These are phyloP conservation scores for Scelioninae gen. 2 DNA, from an alignment of 2,888 invertebrate genomes.

Conservation along the genomic window DNA sequence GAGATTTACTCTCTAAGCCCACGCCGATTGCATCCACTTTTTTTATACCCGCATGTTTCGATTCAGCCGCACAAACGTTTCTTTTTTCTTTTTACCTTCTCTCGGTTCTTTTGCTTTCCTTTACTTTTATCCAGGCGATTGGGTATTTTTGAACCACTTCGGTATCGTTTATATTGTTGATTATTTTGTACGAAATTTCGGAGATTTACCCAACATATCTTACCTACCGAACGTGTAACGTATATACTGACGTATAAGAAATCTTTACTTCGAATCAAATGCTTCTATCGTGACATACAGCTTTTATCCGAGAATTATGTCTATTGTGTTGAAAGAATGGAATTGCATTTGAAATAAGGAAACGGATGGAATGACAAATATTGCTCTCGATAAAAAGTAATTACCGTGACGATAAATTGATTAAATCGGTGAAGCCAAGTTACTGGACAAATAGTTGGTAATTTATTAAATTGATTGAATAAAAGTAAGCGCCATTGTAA, in stretches of 20 bases:
- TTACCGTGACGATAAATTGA: too few relatives aligned
- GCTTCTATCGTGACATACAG: not conserved
- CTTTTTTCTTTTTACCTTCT: slow-evolving; percentile 21
- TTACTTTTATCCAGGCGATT: slow-evolving; percentile 40
- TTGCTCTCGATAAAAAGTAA: too few relatives aligned
- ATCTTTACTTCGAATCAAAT: slow-evolving; percentile 8
- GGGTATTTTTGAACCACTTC: slow-evolving; percentile 42
- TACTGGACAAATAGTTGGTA: too few relatives aligned
- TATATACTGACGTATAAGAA: not conserved
- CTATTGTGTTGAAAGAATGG: not conserved
- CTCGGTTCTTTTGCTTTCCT: slow-evolving; percentile 15
- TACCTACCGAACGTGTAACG: slow-evolving; percentile 8
- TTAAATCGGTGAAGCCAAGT: too few relatives aligned
- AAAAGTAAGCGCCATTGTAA: too few relatives aligned
- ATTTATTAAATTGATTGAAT: too few relatives aligned
- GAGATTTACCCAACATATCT: slow-evolving; percentile 15
- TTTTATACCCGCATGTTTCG: slow-evolving; percentile 68
- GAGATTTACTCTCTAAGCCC: slow-evolving; percentile 65
- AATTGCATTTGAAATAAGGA: not conserved
- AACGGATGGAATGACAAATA: not conserved
- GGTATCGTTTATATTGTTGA: slow-evolving; percentile 24
- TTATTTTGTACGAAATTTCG: slow-evolving; percentile 24
- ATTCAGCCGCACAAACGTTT: slow-evolving; percentile 60
- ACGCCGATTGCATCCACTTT: slow-evolving; percentile 70
- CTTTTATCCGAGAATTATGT: not conserved